A percentile compares a stretch with the other conserved stretches of the same genome.
These are phyloP conservation scores for Pyrrhura leucotis DNA, from an alignment of 2,797 vertebrate genomes.

Conservation along the genomic window DNA sequence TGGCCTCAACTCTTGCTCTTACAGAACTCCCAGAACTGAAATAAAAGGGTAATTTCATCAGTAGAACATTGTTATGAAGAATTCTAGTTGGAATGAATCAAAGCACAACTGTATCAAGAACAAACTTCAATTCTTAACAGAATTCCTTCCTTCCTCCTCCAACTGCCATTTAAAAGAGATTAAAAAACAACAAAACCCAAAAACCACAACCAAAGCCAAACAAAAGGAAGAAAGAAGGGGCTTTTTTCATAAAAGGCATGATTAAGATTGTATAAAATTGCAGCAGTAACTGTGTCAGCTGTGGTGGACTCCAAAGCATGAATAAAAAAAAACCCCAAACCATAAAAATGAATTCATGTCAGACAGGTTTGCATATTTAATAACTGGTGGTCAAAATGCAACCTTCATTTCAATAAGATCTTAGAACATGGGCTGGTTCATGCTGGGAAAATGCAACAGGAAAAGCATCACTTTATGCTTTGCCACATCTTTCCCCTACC, in stretches of 20 bases:
- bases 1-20: not conserved
- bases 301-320: not conserved
- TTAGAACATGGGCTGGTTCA: not conserved
- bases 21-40: not conserved
- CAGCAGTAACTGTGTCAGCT: not conserved
- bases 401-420: not conserved
- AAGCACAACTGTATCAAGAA: not conserved
- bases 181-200: not conserved
- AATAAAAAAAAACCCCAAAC: not conserved
- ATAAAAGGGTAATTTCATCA: not conserved
- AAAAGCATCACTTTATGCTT: not conserved
- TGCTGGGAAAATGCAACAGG: not conserved
- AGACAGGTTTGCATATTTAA: not conserved
- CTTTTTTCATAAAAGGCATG: not conserved
- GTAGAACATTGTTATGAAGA: not conserved
- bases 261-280: not conserved
- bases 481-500: not conserved
- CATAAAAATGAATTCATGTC: not conserved
- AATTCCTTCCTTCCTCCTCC: conserved; percentile 9
- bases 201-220: not conserved
- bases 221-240: not conserved
- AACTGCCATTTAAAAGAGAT: not conserved
- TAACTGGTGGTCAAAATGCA: not conserved
- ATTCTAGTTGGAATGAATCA: not conserved
- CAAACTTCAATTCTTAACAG: not conserved